Percentiles rank a stretch among this genome's conserved stretches.
These are phyloP conservation scores for Hylaeus volcanicus DNA, from an alignment of 1,140 invertebrate species.

Conservation along the genomic window DNA sequence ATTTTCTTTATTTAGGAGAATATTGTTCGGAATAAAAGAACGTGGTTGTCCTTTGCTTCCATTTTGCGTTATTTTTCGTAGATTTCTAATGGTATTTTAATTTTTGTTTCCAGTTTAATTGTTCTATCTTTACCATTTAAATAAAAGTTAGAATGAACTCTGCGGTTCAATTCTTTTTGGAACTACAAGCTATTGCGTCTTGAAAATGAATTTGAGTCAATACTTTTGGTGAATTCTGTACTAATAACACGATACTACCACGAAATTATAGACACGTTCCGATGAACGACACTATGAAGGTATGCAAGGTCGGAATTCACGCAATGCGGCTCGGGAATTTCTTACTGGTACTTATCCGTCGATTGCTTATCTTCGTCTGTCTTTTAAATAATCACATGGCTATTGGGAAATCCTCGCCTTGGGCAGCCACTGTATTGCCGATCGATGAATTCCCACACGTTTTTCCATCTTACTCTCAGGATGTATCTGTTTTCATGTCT, in stretches of 20 bases:
- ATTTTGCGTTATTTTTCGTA: too few relatives aligned
- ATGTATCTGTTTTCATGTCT: slow-evolving; percentile 11
- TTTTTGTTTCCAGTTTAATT: too few relatives aligned
- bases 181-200: too few relatives aligned
- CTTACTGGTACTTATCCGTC: slow-evolving; percentile 13
- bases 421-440: slow-evolving; percentile 33
- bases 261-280: neutral
- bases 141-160: too few relatives aligned
- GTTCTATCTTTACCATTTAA: too few relatives aligned
- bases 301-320: slow-evolving; percentile 35
- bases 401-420: slow-evolving; percentile 58
- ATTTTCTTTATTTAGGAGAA: too few relatives aligned
- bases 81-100: too few relatives aligned
- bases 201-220: too few relatives aligned
- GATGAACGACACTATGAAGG: neutral
- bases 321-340: slow-evolving; percentile 32
- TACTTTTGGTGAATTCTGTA: too few relatives aligned
- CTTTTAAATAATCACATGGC: slow-evolving; percentile 48
- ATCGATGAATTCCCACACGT: slow-evolving; percentile 46
- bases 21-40: too few relatives aligned
- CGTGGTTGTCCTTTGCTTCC: too few relatives aligned
- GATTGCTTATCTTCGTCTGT: slow-evolving; percentile 23
- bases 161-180: too few relatives aligned
- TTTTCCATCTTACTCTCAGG: slow-evolving; percentile 3
- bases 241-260: neutral